Evolutionary conservation across 2,888 invertebrate genomes (phyloP).

Genomic region (Ophion slaviceki): DNA sequence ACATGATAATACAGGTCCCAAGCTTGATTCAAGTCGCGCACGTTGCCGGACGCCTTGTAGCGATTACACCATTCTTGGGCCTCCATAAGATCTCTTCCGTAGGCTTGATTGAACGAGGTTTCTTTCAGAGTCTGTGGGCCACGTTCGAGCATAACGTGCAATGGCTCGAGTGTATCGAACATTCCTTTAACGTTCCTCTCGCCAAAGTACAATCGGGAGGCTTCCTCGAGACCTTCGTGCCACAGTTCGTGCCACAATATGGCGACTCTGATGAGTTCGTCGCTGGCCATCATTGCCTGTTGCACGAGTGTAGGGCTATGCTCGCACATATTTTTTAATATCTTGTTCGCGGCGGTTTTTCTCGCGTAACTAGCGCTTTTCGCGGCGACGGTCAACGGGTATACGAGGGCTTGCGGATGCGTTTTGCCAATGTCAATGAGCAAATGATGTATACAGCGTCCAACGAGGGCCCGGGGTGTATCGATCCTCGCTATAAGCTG

Average conservation of each 20-base stretch:
- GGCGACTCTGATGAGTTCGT: slow-evolving; percentile 98
- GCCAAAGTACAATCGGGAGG: slow-evolving; percentile 96
- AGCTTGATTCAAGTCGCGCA: slow-evolving; percentile 97
- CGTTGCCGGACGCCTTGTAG: slow-evolving; percentile 92
- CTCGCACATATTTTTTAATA: slow-evolving; percentile 97
- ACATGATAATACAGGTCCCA: slow-evolving; percentile 99
- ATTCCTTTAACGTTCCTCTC: slow-evolving; percentile 98
- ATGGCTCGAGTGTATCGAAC: slow-evolving; percentile 97
- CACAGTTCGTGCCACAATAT: slow-evolving; percentile 99
- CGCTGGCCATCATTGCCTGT: slow-evolving; percentile 98
- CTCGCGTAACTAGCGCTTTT: slow-evolving; percentile 95
- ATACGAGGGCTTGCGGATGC: slow-evolving; percentile 98
- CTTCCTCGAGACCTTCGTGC: slow-evolving; percentile 99
- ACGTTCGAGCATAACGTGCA: slow-evolving; percentile 96
- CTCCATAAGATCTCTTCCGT: slow-evolving; percentile 96
- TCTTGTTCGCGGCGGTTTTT: slow-evolving; percentile 96
- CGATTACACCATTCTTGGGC: slow-evolving; percentile 98
- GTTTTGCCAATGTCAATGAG: slow-evolving; percentile 98
- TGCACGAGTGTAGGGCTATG: slow-evolving; percentile 96
- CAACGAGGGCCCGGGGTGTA: slow-evolving; percentile 94
- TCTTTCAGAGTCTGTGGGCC: slow-evolving; percentile 98
- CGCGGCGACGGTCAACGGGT: slow-evolving; percentile 98
- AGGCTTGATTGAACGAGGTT: slow-evolving; percentile 98
- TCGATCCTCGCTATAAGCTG: slow-evolving; percentile 99
- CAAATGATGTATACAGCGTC: slow-evolving; percentile 95